Percentiles rank a stretch among this genome's conserved stretches.
Conservation (phyloP, 92 coral and sea anemone species). For the Porites divaricata region DNA sequence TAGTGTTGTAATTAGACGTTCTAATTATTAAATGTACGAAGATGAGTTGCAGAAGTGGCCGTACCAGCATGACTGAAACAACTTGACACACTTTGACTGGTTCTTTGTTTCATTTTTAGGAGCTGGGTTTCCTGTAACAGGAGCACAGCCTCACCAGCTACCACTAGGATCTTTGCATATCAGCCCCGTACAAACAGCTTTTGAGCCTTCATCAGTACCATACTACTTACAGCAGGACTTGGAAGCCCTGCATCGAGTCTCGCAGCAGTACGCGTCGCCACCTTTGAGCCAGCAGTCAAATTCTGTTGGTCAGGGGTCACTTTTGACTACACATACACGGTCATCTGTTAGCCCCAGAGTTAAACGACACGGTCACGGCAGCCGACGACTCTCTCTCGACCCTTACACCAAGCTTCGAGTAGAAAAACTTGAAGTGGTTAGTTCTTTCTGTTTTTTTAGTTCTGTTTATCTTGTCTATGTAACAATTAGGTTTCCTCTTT, state of each 20-base stretch:
- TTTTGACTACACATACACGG: slow-evolving; percentile 45
- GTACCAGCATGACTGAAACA: too few relatives aligned
- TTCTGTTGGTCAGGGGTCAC: slow-evolving; percentile 50
- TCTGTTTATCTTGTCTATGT: neutral
- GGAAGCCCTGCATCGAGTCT: slow-evolving; percentile 73
- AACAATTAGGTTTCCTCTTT: neutral
- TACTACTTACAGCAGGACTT: slow-evolving; percentile 97
- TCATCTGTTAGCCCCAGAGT: slow-evolving; percentile 52
- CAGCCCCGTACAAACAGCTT: slow-evolving; percentile 77
- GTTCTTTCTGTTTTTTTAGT: neutral
- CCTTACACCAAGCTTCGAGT: slow-evolving; percentile 88
- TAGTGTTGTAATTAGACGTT: too few relatives aligned
- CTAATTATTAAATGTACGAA: too few relatives aligned
- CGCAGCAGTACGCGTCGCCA: slow-evolving; percentile 69
- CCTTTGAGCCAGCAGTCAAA: slow-evolving; percentile 47
- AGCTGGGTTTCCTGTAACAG: neutral
- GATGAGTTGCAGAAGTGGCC: too few relatives aligned
- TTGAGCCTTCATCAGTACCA: slow-evolving; percentile 92
- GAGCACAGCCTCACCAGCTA: slow-evolving; percentile 21
- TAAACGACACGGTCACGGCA: slow-evolving; percentile 68
- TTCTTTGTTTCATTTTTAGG: neutral
- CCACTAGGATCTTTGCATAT: slow-evolving; percentile 57
- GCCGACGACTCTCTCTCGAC: slow-evolving; percentile 93
- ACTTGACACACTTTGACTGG: neutral
- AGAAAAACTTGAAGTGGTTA: slow-evolving; percentile 96